A percentile compares a stretch with the other conserved stretches of the same genome.
Conservation (phyloP, 1,140 invertebrate species). For the Cotesia chilonis region DNA sequence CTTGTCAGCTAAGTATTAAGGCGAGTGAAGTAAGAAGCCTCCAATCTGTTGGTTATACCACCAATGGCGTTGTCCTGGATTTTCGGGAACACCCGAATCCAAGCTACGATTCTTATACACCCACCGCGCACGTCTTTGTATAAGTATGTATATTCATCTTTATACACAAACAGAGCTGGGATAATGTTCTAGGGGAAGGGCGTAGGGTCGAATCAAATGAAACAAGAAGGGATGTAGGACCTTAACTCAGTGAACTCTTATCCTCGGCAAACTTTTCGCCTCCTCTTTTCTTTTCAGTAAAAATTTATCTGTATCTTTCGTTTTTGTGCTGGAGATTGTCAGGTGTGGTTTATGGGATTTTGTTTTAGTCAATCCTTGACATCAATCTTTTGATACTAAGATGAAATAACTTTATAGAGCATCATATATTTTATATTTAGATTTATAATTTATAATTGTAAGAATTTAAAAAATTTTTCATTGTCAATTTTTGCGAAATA, state of each 20-base stretch:
- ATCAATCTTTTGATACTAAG: background rate
- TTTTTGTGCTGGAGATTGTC: conserved; percentile 15
- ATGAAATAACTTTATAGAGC: too few species aligned
- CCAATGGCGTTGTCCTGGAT: conserved; percentile 47
- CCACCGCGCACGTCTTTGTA: background rate
- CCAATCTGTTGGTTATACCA: conserved; percentile 61
- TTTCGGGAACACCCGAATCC: conserved; percentile 40
- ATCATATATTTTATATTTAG: too few species aligned
- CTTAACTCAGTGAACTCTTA: background rate
- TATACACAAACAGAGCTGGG: background rate
- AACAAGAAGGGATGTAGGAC: background rate
- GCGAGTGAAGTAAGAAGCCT: conserved; percentile 49
- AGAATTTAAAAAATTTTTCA: too few species aligned
- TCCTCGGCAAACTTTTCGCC: conserved; percentile 20
- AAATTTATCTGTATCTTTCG: background rate
- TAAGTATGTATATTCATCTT: background rate
- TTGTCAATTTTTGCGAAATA: too few species aligned
- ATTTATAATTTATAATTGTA: too few species aligned
- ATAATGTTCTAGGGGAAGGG: background rate
- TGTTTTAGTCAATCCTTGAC: background rate
- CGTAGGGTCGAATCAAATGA: background rate
- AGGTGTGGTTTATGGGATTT: conserved; percentile 20
- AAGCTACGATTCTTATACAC: conserved; percentile 13
- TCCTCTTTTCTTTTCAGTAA: background rate
- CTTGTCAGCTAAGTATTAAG: conserved; percentile 62